These are phyloP conservation scores for Clivina fossor DNA, from an alignment of 2,888 invertebrate species.

Conservation along the genomic window DNA sequence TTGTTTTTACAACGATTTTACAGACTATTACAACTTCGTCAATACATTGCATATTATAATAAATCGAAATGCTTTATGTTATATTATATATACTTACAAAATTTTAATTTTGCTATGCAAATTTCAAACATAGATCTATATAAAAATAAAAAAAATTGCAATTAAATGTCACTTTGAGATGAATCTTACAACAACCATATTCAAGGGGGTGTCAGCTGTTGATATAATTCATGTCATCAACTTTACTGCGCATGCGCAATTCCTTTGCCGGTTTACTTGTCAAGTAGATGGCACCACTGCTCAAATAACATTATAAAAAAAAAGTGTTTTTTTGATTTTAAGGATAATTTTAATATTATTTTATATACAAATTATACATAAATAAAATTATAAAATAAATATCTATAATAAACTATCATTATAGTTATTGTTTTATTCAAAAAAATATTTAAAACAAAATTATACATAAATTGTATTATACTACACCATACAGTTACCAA, in stretches of 20 bases:
- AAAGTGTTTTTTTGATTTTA: too few species aligned
- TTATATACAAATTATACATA: too few species aligned
- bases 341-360: too few species aligned
- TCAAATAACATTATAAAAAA: too few species aligned
- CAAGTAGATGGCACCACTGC: conserved; percentile 25
- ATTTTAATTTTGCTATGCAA: conserved; percentile 6
- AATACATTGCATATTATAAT: not conserved
- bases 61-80: conserved; percentile 1
- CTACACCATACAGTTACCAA: too few species aligned
- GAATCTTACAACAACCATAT: conserved; percentile 35
- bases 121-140: conserved; percentile 15
- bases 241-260: conserved; percentile 23
- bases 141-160: conserved; percentile 19
- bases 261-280: conserved; percentile 16
- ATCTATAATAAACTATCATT: too few species aligned
- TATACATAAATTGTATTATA: too few species aligned
- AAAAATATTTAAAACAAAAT: too few species aligned
- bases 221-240: conserved; percentile 36
- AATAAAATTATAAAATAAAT: too few species aligned
- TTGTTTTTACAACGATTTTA: conserved; percentile 19
- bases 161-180: conserved; percentile 31
- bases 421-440: too few species aligned
- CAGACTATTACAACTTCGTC: too few species aligned
- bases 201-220: conserved; percentile 43
- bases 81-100: conserved; percentile 30